Base-by-base conservation (phyloP, 2,797 vertebrate species). In the Anas acuta region DNA sequence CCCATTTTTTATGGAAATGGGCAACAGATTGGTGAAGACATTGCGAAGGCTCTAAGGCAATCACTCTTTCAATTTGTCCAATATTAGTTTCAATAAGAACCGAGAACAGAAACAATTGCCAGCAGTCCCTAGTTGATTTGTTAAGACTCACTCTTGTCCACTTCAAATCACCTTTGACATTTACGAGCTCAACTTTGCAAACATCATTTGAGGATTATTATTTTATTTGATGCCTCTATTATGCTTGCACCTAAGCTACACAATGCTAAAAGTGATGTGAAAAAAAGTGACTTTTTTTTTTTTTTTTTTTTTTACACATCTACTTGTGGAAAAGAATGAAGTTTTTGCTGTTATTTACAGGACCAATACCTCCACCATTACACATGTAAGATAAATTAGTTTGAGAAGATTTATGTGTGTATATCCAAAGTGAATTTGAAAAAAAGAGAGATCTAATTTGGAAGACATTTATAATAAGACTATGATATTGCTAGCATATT, bases 51-150 rank as follows among this genome's bases (percentile, higher is more conserved):
- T 96, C 93, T 97, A 97, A 97, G 94, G 96, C 97, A 97, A 97
- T 97, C 97, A 96, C 89, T 97, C 96, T 97, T 97, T 97, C 97
- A 97, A 95, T 97, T 97, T 97, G 96, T 96, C 94, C 97, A 91
- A 78, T 97, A 97, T 97, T 97, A 95, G 92, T 97, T 97, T 98
- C 97, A 97, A 92, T 95, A 93, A 96, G 96, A 97, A 96, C 95
- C 2, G 89, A 97, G 97, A 97, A 94, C 82, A 92, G 94, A 96
- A 97, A 95, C 94, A 95, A 96, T 97, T 97, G 97, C 97, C 79
- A 71, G 94, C 95, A 97, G 96, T 85, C 73, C 93, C 92, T 88
- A 91, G 90, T 71, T 96, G 96, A 97, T 97, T 98, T 94, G 90
- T 97, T 97, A 97, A 97, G 96, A 92, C 65, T 93, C 95, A 95